Evolutionary conservation across 2,797 vertebrate species (phyloP).

Genomic region (Sebastes flavidus): DNA sequence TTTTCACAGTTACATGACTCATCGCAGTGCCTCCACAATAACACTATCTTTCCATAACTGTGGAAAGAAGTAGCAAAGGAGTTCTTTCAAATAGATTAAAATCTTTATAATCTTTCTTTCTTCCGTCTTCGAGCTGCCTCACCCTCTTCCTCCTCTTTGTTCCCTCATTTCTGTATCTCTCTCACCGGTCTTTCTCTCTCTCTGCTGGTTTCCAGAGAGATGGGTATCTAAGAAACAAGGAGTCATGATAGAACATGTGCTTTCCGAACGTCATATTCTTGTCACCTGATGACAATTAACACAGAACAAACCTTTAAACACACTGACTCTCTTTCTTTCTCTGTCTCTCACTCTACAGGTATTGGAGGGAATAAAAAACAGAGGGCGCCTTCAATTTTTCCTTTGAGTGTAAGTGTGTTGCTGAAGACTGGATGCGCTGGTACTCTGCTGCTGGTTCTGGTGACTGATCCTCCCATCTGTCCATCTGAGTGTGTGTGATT

Average conservation of each 20-base stretch:
- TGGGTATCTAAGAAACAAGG: conserved; percentile 50
- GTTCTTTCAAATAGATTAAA: background rate
- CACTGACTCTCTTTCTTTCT: conserved; percentile 28
- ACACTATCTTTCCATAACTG: background rate
- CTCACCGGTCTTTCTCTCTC: conserved; percentile 10
- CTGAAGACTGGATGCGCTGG: conserved; percentile 16
- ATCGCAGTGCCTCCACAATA: conserved; percentile 28
- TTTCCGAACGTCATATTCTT: conserved; percentile 32
- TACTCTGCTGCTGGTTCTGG: conserved; percentile 10
- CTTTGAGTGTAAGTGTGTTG: background rate
- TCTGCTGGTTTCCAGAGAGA: conserved; percentile 28
- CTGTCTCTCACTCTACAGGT: conserved; percentile 52
- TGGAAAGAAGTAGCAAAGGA: background rate
- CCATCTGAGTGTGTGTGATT: background rate
- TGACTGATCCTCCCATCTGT: conserved; percentile 22
- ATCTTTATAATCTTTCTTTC: background rate
- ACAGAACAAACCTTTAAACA: conserved; percentile 24
- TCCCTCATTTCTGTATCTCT: background rate
- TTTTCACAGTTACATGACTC: conserved; percentile 47
- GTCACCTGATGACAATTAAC: conserved; percentile 12
- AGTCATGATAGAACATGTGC: conserved; percentile 17
- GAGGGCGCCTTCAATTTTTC: background rate
- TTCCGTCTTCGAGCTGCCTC: background rate
- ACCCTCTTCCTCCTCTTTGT: background rate
- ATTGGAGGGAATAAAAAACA: conserved; percentile 17